Evolutionary conservation across 2,797 vertebrate species (phyloP), one percentile per base, ranked within the genome.

Genomic region (Mus minutoides): DNA sequence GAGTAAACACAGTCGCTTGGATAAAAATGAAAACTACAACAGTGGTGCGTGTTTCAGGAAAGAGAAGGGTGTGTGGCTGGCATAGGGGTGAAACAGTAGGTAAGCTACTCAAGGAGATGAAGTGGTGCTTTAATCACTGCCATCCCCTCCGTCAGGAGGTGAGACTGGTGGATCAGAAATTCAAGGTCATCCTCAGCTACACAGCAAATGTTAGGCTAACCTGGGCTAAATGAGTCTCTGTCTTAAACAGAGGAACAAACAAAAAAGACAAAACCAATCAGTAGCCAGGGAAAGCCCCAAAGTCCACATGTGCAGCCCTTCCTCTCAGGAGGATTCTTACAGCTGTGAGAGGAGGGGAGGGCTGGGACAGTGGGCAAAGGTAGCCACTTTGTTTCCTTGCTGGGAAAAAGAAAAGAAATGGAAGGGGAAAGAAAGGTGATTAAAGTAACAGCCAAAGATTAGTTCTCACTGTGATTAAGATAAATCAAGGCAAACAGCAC

Each of bases 261-360:
- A 43, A 43, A 75, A 26, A 52, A 54, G 69, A 71, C 17, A 54
- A 54, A 52, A 71, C 46, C 54, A 69, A 37, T 29, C 24, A 34
- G 19, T 40, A 6, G 2, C 13, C 37, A 49, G n/a, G 43, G 31
- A 75, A 49, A 31, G 6, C 21, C 54, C 43, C 26, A 2, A 43
- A 22, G 22, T 31, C 46, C 84, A 90, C 29, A 26, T 2, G 24
- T 29, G 31, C 31, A 34, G 19, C 19, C 43, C 43, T 13, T 49
- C 43, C 37, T 67, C 26, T 34, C 69, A 49, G 24, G 16, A 49
- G 0, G 0, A 58, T 40, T 79, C 56, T 84, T 7, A 31, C 21
- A 56, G 19, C 1, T 2, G 21, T 4, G 10, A 19, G 6, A n/a
- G 0, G n/a, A 3, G 9, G 0, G 6, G 3, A 75, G 10, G 46